phyloP scores from a whole-genome alignment of 2,113 vertebrate species.

The Cairina moschata region DNA sequence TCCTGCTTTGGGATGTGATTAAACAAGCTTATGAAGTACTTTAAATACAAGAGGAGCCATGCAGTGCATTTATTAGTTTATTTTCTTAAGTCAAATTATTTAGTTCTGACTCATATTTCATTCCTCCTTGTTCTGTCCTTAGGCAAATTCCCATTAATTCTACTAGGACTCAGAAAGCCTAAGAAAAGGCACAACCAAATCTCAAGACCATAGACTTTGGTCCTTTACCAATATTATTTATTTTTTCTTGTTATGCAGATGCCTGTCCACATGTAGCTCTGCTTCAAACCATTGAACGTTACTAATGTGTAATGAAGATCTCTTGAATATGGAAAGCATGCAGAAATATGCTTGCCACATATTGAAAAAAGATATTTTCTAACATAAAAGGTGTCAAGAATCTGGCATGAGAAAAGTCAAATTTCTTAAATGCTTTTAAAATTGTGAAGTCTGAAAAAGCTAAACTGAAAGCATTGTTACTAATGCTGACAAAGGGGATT shows the following conservation, averaged over 20 bases:
- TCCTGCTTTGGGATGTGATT: background rate
- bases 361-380: background rate
- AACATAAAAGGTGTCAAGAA: background rate
- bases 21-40: background rate
- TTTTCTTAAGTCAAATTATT: background rate
- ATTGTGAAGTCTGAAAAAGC: background rate
- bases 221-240: background rate
- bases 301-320: background rate
- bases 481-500: background rate
- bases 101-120: background rate
- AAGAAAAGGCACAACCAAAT: background rate
- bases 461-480: background rate
- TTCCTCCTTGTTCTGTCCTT: background rate
- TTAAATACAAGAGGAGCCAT: background rate
- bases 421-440: background rate
- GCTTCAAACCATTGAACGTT: background rate
- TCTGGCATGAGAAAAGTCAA: background rate
- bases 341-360: background rate
- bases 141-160: background rate
- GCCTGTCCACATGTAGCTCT: background rate
- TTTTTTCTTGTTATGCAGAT: background rate
- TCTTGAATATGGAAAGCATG: background rate
- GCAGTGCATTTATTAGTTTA: slow-evolving; percentile 17
- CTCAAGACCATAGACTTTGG: background rate
- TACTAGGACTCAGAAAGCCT: background rate